Percentiles rank a stretch among this genome's conserved stretches.
phyloP scores from a whole-genome alignment of 2,888 invertebrate species.

The Keiferia lycopersicella region DNA sequence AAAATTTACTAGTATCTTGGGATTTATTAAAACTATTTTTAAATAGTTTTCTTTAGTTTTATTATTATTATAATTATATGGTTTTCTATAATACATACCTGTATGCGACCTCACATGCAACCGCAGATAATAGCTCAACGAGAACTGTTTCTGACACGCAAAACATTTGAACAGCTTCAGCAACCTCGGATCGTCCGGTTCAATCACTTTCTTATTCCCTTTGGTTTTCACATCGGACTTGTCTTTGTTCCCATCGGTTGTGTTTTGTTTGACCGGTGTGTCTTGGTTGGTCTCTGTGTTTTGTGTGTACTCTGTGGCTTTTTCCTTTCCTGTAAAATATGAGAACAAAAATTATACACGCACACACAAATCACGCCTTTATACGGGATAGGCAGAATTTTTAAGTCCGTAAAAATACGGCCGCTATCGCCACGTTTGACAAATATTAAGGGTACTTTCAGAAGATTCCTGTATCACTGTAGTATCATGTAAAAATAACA shows the following conservation, averaged over 20 bases:
- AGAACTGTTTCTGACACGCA: slow-evolving; percentile 69
- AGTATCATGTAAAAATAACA: no score
- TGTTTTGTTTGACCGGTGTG: slow-evolving; percentile 25
- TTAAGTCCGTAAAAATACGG: no score
- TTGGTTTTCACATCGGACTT: slow-evolving; percentile 30
- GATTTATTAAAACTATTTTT: no score
- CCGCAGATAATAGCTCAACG: slow-evolving; percentile 69
- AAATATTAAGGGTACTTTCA: no score
- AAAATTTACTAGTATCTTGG: no score
- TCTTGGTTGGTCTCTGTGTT: neutral
- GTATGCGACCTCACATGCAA: slow-evolving; percentile 73
- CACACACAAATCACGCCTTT: no score
- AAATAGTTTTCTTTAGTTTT: no score
- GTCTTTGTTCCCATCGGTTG: slow-evolving; percentile 32
- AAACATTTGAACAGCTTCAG: slow-evolving; percentile 73
- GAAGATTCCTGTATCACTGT: no score
- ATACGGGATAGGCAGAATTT: no score
- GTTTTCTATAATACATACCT: neutral
- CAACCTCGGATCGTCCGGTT: slow-evolving; percentile 46
- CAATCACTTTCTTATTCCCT: slow-evolving; percentile 27
- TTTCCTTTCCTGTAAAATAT: slow-evolving; percentile 42
- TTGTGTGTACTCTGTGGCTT: slow-evolving; percentile 44
- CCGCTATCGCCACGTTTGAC: no score
- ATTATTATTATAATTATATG: no score
- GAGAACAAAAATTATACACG: neutral